phyloP scores from a whole-genome alignment of 1,140 invertebrate species.

The Hetaerina americana region DNA sequence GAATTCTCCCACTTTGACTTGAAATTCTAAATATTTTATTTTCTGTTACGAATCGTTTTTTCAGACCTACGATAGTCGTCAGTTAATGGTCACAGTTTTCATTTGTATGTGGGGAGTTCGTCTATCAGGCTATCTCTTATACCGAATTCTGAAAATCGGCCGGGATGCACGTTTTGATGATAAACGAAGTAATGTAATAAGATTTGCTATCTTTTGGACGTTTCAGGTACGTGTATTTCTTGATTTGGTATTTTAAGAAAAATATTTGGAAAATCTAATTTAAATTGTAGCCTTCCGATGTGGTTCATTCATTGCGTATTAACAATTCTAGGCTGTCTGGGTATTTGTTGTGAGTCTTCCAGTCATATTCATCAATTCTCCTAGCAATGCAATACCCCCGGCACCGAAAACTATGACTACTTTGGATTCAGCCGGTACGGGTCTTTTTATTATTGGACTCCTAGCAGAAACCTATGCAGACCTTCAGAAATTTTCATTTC shows the following conservation, averaged over 20 bases:
- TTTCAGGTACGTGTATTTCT: slow-evolving; percentile 54
- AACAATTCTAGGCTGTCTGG: slow-evolving; percentile 67
- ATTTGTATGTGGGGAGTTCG: slow-evolving; percentile 75
- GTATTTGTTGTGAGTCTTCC: slow-evolving; percentile 83
- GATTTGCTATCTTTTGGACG: slow-evolving; percentile 82
- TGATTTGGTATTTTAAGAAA: background rate
- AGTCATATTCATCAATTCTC: slow-evolving; percentile 82
- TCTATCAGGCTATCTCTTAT: slow-evolving; percentile 72
- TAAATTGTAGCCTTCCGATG: too few relatives aligned
- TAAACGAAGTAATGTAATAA: slow-evolving; percentile 66
- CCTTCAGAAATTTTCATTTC: slow-evolving; percentile 80
- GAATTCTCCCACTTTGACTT: background rate
- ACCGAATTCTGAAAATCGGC: slow-evolving; percentile 77
- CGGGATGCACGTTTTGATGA: slow-evolving; percentile 83
- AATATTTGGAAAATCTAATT: background rate
- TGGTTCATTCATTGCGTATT: background rate
- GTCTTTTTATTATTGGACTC: slow-evolving; percentile 70
- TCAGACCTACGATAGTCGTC: slow-evolving; percentile 67
- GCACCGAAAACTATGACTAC: slow-evolving; percentile 71
- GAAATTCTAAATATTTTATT: background rate
- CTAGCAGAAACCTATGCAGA: slow-evolving; percentile 80
- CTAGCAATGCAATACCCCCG: slow-evolving; percentile 52
- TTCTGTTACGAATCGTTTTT: slow-evolving; percentile 20
- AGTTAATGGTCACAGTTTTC: slow-evolving; percentile 74
- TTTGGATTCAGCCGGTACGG: slow-evolving; percentile 68